Evolutionary conservation across 2,888 invertebrate genomes (phyloP).

Genomic region (Nomada hirtipes): DNA sequence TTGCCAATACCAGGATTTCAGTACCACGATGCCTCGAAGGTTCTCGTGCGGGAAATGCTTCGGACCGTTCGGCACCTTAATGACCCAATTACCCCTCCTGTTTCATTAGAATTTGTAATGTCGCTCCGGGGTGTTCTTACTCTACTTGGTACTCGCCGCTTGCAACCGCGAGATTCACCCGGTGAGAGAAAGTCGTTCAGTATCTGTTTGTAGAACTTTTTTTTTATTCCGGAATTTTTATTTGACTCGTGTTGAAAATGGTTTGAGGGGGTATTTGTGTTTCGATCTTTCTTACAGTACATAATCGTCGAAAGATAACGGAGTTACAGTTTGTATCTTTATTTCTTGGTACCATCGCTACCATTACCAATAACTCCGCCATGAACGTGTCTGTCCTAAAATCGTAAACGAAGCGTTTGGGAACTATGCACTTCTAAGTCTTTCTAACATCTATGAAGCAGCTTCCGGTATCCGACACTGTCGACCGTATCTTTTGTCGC

Average conservation of each 20-base stretch:
- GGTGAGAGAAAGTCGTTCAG: not conserved
- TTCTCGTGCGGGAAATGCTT: slow-evolving; percentile 29
- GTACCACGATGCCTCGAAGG: slow-evolving; percentile 27
- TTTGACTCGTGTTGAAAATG: not conserved
- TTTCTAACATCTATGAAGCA: not conserved
- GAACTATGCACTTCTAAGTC: too few relatives aligned
- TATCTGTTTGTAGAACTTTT: not conserved
- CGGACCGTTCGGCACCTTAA: slow-evolving; percentile 1
- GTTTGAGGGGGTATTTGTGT: not conserved
- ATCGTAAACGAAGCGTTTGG: too few relatives aligned
- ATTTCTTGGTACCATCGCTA: too few relatives aligned
- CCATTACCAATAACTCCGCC: too few relatives aligned
- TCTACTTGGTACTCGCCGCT: not conserved
- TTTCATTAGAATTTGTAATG: slow-evolving; percentile 28
- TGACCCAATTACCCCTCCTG: slow-evolving; percentile 41
- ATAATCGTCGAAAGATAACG: not conserved
- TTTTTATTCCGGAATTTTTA: not conserved
- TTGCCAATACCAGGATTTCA: slow-evolving; percentile 60
- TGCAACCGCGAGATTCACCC: slow-evolving; percentile 1
- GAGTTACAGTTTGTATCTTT: too few relatives aligned
- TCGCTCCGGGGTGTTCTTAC: slow-evolving; percentile 14
- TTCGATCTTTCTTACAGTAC: not conserved
- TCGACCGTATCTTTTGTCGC: slow-evolving; percentile 45
- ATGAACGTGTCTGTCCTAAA: too few relatives aligned
- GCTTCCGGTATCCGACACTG: slow-evolving; percentile 59